phyloP scores from a whole-genome alignment of 2,113 vertebrate genomes.

The sheep (Ovis aries) region ARS-UI_Ramb_v3.0 NC_056054.1:199620001-199620500 shows the following conservation, averaged over 20 bases:
- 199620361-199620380: neutral
- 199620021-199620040: neutral
- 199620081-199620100: neutral
- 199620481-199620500: neutral
- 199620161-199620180: neutral
- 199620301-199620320: neutral
- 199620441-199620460: neutral
- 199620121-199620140: neutral
- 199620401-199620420: neutral
- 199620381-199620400: neutral
- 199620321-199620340: neutral
- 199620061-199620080: neutral
- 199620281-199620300: neutral
- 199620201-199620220: fast-evolving
- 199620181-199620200: neutral
- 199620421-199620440: neutral
- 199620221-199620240: neutral
- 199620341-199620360: neutral
- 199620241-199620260: neutral
- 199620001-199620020: neutral
- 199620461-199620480: neutral
- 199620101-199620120: neutral
- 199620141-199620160: neutral
- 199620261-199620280: neutral
- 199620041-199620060: neutral